Base-by-base conservation (phyloP, 2,113 vertebrate genomes). In the Chionomys nivalis region DNA sequence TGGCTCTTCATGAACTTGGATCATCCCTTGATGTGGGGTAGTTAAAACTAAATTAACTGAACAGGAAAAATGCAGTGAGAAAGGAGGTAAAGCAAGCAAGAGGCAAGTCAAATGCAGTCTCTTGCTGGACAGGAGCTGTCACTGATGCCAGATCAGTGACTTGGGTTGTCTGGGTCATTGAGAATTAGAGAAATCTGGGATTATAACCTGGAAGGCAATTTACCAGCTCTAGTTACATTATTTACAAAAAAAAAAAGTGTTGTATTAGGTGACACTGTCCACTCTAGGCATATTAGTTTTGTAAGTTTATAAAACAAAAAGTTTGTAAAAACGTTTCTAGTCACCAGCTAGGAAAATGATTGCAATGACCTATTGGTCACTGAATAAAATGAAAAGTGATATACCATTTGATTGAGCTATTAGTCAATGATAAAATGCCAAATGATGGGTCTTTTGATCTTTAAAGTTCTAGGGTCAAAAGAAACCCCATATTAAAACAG, bases 241-340 rank as follows among this genome's bases (percentile, higher is more conserved):
- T 70, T 95, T 94, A 81, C 13, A 65, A 91, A 97, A 92, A 65
- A 91, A 97, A 92, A 3, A 58, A 82, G 31, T 0, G 2, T 3
- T 93, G 6, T 19, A 72, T 14, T 92, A 21, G 11, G 63, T 65
- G 12, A 81, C n/a, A 7, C 8, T 72, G 7, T 86, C 33, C 68
- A 76, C 58, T 93, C 14, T 10, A 90, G 49, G 2, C 7, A 68
- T 78, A 39, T 73, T 55, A 75, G 58, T 76, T 92, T 70, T 93
- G 68, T 87, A 66, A 66, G 78, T 91, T 52, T 87, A 11, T 26
- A 85, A 68, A 24, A 81, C 5, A 75, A 24, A 79, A n/a, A 63
- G 3, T 91, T 76, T 72, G 19, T 68, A 75, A 79, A 89, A 81
- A 42, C 9, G 73, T 91, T 94, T 91, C 63, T 94, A 24, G 11